phyloP scores from a whole-genome alignment of 2,888 invertebrate species.

The Halictus ligatus region DNA sequence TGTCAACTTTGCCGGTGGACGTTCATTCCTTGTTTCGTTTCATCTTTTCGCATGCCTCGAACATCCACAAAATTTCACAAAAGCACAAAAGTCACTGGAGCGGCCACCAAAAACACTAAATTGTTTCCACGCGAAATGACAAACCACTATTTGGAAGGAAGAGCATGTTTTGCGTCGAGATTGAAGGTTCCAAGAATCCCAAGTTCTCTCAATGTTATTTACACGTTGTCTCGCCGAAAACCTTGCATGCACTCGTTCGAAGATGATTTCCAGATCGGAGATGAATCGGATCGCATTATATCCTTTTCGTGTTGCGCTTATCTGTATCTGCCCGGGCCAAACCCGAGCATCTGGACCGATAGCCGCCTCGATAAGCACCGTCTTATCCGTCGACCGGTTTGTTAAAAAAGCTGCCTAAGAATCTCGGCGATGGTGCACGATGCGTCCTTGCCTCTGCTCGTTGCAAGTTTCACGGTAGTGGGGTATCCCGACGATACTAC shows the following conservation, averaged over 20 bases:
- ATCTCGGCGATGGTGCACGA: background rate
- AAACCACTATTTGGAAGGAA: background rate
- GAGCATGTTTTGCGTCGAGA: background rate
- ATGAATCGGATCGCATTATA: background rate
- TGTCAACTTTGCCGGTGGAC: background rate
- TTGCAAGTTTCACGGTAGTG: slow-evolving; percentile 39
- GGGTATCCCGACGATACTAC: slow-evolving; percentile 31
- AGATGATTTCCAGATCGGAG: background rate
- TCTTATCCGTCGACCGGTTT: slow-evolving; percentile 11
- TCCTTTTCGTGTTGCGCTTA: background rate
- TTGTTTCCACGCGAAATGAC: background rate
- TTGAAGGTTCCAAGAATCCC: too few relatives aligned
- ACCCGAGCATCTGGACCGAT: background rate
- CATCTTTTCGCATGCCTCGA: slow-evolving; percentile 4
- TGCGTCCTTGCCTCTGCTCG: background rate
- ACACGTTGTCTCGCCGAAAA: background rate
- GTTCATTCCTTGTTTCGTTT: background rate
- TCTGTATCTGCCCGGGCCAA: background rate
- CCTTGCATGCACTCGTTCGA: background rate
- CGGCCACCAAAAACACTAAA: background rate
- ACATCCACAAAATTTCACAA: background rate
- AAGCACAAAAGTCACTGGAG: background rate
- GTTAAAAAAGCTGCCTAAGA: slow-evolving; percentile 4
- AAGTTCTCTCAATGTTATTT: background rate
- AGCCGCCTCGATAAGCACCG: background rate